These are phyloP conservation scores for Lepilemur ruficaudatus DNA, from an alignment of 2,797 vertebrate species.

Conservation along the genomic window DNA sequence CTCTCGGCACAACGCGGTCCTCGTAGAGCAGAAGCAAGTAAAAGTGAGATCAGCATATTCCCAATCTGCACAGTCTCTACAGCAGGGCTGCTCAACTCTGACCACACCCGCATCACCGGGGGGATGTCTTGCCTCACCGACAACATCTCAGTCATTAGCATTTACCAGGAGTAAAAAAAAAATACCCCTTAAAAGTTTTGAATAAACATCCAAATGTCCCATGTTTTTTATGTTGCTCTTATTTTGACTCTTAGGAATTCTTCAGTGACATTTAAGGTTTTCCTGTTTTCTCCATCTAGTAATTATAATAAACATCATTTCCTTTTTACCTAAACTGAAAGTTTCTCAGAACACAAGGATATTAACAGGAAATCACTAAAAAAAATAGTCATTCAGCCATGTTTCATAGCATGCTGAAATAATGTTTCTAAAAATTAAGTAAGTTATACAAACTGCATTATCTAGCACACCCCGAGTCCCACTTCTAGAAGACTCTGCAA, in stretches of 20 bases:
- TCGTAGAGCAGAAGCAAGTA: not conserved
- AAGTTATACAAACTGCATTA: not conserved
- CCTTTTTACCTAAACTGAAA: not conserved
- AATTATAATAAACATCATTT: not conserved
- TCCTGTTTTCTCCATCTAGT: not conserved
- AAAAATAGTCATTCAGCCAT: not conserved
- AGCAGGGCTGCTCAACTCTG: fast-evolving
- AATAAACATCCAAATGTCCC: not conserved
- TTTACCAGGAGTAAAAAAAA: not conserved
- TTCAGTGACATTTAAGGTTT: not conserved
- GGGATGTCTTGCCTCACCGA: not conserved
- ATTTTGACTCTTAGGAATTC: not conserved
- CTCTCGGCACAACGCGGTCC: not conserved
- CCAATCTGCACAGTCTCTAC: fast-evolving
- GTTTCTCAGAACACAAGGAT: not conserved
- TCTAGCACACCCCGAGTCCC: not conserved
- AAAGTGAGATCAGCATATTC: not conserved
- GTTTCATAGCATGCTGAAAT: not conserved
- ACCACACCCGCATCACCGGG: fast-evolving
- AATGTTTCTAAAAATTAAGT: conserved; percentile 8
- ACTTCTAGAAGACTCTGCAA: not conserved
- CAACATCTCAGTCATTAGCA: not conserved
- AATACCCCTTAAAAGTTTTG: not conserved
- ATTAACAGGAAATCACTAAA: not conserved
- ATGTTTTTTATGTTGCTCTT: not conserved